Evolutionary conservation across 2,888 invertebrate genomes (phyloP).

Genomic region (Xanthia togata): DNA sequence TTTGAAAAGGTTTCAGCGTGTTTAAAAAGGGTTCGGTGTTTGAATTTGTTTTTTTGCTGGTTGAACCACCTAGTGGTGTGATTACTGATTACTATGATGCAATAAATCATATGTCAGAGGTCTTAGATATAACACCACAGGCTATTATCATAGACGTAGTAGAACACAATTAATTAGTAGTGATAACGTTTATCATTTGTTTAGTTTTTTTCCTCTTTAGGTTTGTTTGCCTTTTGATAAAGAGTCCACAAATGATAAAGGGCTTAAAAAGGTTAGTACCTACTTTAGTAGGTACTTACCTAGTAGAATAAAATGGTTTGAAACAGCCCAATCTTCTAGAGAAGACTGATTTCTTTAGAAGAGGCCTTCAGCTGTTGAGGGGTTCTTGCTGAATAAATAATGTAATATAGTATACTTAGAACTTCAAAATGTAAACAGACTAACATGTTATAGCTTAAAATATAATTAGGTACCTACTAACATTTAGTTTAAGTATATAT

Average conservation of each 20-base stretch:
- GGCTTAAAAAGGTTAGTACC: background rate
- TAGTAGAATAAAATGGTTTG: no score
- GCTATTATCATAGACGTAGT: constrained; percentile 46
- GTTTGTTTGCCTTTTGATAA: constrained; percentile 20
- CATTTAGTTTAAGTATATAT: no score
- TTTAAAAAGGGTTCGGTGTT: no score
- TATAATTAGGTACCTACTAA: no score
- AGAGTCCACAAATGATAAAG: constrained; percentile 9
- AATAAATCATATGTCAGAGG: constrained; percentile 45
- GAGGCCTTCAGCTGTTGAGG: no score
- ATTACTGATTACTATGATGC: constrained; percentile 20
- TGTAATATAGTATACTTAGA: no score
- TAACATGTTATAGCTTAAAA: no score
- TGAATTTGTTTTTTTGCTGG: background rate
- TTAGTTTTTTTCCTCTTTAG: constrained; percentile 25
- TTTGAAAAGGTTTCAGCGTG: background rate
- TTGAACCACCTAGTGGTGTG: background rate
- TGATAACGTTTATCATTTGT: constrained; percentile 48
- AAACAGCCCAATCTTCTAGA: no score
- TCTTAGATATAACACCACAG: constrained; percentile 10
- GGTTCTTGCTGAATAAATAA: no score
- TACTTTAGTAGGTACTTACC: no score
- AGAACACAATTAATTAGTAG: constrained; percentile 12
- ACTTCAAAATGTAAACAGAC: no score
- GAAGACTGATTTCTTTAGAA: no score